phyloP scores from a whole-genome alignment of 2,113 vertebrate species.

The Raja brachyura region DNA sequence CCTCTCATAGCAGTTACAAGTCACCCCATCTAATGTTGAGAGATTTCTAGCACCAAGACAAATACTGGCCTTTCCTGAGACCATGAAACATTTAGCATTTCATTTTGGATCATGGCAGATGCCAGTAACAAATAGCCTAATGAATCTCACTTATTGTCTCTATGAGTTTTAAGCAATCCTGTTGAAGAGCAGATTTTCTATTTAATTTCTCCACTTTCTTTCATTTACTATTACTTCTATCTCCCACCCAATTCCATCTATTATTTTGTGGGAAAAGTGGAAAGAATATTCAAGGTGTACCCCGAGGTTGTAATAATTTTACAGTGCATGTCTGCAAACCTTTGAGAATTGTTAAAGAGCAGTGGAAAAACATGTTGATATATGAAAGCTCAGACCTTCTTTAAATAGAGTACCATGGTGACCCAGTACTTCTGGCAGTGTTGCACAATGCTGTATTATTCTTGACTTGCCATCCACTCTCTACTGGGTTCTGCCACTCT shows the following conservation, averaged over 20 bases:
- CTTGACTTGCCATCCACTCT: conserved; percentile 3
- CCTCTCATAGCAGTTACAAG: conserved; percentile 70
- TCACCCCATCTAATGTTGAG: conserved; percentile 62
- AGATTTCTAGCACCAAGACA: conserved; percentile 84
- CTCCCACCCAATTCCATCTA: conserved; percentile 35
- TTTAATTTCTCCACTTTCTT: conserved; percentile 35
- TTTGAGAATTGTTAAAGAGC: conserved; percentile 31
- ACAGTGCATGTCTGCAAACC: not conserved
- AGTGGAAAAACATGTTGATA: conserved; percentile 32
- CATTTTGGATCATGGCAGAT: conserved; percentile 95
- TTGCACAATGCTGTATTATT: not conserved
- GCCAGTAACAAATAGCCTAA: conserved; percentile 97
- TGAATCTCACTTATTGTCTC: conserved; percentile 97
- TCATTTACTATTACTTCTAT: conserved; percentile 31
- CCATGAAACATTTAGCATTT: conserved; percentile 99
- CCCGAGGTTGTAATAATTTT: conserved; percentile 24
- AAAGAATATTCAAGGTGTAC: conserved; percentile 23
- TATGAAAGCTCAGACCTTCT: not conserved
- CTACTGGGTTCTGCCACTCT: not conserved
- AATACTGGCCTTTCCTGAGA: conserved; percentile 92
- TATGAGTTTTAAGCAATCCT: conserved; percentile 68
- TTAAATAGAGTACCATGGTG: not conserved
- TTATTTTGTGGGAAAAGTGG: conserved; percentile 19
- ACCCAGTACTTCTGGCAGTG: not conserved
- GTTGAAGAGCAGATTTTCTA: conserved; percentile 45